Evolutionary conservation across 2,113 vertebrate genomes (phyloP), one percentile per base, ranked within the genome.

Genomic region (Syngnathus typhle): DNA sequence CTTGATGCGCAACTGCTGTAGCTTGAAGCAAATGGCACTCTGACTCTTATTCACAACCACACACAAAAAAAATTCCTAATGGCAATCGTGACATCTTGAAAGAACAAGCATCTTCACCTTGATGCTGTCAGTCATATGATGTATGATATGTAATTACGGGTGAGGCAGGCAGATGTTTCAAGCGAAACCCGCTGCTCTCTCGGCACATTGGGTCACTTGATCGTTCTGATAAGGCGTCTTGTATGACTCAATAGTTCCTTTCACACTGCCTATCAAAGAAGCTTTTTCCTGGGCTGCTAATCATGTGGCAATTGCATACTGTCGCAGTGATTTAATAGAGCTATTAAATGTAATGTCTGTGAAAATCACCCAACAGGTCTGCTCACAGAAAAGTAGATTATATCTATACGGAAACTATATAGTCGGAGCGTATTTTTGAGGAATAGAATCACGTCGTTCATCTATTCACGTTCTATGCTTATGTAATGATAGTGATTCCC

Each of bases 221-320:
- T 78, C 41, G 74, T 80, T 84, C 73, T 71, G 69, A 80, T 78
- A 72, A 75, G 47, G 56, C 27, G 64, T 68, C 7, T 27, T 38
- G 32, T 18, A 23, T 69, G 68, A 54, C n/a, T 21, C 51, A 54
- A 54, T 21, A 47, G 46, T 16, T 6, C 15, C 15, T 18, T 47
- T 47, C 13, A 47, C 46, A 18, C 46, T 23, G 51, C n/a, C 27
- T 32, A 32, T 32, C 27, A 32, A 32, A 32, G 27, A 32, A 32
- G 27, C 10, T 55, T 55, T 55, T 55, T 27, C 2, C 21, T 55
- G 4, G 21, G 10, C 21, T 11, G 12, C 21, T 55, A 27, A 55
- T 23, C 6, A n/a, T 10, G 21, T 21, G 1, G 38, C 19, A 61
- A 61, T 27, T 36, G 8, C 59, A 37, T 21, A 36, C 13, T 13